Evolutionary conservation across 2,888 invertebrate species (phyloP), one percentile per base, ranked within the genome.

Genomic region (Aphelenchoides bicaudatus): DNA sequence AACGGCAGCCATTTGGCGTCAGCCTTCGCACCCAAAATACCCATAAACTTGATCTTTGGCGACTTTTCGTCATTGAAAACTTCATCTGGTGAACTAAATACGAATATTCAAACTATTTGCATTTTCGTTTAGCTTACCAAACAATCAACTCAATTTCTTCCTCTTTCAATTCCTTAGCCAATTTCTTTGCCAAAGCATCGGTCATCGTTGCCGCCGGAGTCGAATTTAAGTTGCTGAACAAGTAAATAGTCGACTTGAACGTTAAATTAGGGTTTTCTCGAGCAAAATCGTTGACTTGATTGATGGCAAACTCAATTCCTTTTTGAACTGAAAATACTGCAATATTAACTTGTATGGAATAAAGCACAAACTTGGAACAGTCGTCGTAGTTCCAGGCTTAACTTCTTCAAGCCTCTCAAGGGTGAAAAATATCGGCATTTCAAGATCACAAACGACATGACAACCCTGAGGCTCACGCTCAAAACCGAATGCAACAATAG

Each of bases 331-430:
- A 43, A 43, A 43, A 21, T 8, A n/a, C 16, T 10, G 23, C 6
- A 25, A 53, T 48, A 6, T 21, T 16, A 2, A 25, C 23, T 1
- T 16, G 49, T 21, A 25, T 29, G 28, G 6, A 8, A 27, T 16
- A 1, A 65, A n/a, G 3, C 10, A 46, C 62, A 29, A 16, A 65
- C 65, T 48, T 34, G 56, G 39, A 21, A 51, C 59, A 25, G 49
- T 31, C 16, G 27, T 25, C 25, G 51, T 48, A 0, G 47, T 30
- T 29, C 64, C 64, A 6, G 48, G 49, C 5, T 48, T 21, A 13
- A 68, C 31, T 16, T 56, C 63, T 5, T 58, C 34, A 21, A 65
- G 25, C 23, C 39, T 43, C 34, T 59, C 37, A 5, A 65, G 29
- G 46, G 54, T 39, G 21, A 54, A 56, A n/a, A 68, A 29, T 6